These are phyloP conservation scores for Clanis bilineata DNA, from an alignment of 2,888 invertebrate species.

Conservation along the genomic window DNA sequence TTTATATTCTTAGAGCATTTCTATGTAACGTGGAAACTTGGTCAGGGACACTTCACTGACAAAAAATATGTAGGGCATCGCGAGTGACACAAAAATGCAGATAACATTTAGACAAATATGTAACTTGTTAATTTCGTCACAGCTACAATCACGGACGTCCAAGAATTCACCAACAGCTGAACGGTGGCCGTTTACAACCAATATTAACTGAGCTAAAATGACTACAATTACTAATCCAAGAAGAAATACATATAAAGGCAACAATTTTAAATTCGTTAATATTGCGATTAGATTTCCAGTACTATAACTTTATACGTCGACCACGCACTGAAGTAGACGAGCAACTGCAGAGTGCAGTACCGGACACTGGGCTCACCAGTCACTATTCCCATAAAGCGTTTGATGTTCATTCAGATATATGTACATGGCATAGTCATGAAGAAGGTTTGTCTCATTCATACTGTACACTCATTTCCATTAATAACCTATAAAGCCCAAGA, in stretches of 20 bases:
- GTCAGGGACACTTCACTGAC: neutral
- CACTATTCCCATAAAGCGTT: neutral
- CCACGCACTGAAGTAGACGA: neutral
- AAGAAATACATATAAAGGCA: neutral
- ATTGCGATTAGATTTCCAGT: neutral
- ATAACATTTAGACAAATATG: neutral
- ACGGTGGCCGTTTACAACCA: neutral
- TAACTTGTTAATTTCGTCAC: neutral
- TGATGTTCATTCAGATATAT: neutral
- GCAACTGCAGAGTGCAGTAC: neutral
- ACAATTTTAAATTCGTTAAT: neutral
- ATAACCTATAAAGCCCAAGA: too few relatives aligned
- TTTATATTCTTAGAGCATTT: neutral
- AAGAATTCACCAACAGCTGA: neutral
- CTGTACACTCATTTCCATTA: too few relatives aligned
- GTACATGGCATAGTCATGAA: too few relatives aligned
- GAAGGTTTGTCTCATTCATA: too few relatives aligned
- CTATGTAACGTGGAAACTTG: neutral
- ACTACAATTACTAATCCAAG: neutral
- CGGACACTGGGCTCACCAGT: neutral
- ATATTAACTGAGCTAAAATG: neutral
- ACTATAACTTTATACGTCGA: neutral
- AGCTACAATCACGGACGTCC: neutral
- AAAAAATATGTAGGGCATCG: constrained; percentile 1
- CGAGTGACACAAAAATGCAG: neutral